A percentile compares a stretch with the other conserved stretches of the same genome.
Conservation (phyloP, 2,888 invertebrate genomes). For the Cordylochernes scorpioides region DNA sequence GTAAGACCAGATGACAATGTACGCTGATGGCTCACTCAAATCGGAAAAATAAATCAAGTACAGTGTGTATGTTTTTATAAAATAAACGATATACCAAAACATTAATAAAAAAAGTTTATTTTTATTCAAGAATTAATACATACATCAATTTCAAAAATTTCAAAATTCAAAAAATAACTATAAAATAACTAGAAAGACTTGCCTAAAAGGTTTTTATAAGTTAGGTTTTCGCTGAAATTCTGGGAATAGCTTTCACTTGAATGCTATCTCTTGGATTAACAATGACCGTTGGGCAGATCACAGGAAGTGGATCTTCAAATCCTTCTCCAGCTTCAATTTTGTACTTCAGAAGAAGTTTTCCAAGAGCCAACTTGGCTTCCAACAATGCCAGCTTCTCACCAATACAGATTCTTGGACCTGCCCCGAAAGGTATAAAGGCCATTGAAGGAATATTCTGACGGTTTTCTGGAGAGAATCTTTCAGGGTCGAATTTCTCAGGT, state of each 20-base stretch:
- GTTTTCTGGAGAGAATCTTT: slow-evolving; percentile 13
- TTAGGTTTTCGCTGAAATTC: too few species aligned
- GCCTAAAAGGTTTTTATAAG: too few species aligned
- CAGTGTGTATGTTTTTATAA: too few species aligned
- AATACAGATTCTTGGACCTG: slow-evolving; percentile 13
- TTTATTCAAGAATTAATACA: too few species aligned
- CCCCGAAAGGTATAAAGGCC: slow-evolving; percentile 13
- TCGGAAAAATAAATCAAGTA: too few species aligned
- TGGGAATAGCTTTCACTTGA: slow-evolving; percentile 7
- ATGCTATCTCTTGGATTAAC: slow-evolving; percentile 12
- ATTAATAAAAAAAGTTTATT: too few species aligned
- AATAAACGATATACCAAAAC: too few species aligned
- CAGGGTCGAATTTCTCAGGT: slow-evolving; percentile 15
- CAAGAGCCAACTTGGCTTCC: slow-evolving; percentile 11
- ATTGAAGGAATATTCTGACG: slow-evolving; percentile 3
- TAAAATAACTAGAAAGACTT: too few species aligned
- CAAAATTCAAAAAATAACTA: too few species aligned
- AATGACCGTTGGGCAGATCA: slow-evolving; percentile 9
- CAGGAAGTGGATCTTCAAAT: slow-evolving; percentile 8
- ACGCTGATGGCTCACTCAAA: too few species aligned
- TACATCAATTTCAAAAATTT: too few species aligned
- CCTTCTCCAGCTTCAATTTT: slow-evolving; percentile 6
- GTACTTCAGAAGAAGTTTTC: slow-evolving; percentile 9
- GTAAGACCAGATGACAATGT: too few species aligned
- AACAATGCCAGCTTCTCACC: slow-evolving; percentile 13